Evolutionary conservation across 2,113 vertebrate species (phyloP), one percentile per base, ranked within the genome.

Genomic region (Cricetomys ansorgei): DNA sequence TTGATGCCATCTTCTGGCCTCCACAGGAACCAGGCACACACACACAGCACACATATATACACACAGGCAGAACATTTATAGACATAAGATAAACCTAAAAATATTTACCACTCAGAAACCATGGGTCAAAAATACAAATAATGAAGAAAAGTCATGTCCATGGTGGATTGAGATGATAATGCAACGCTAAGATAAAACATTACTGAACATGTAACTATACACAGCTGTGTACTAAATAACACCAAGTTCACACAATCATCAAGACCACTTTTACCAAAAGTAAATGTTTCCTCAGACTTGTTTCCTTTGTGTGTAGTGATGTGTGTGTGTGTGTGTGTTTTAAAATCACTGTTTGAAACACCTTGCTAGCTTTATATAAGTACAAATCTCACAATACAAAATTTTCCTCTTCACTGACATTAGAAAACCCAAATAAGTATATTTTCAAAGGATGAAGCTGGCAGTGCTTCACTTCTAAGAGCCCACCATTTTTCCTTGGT

Each of bases 211-310:
- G 7, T 29, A 11, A 17, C 34, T 34, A 7, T 19, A 2, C 1
- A 15, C 17, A 1, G 43, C 0, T 21, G 29, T 29, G 15, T 3
- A 17, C 15, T 3, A 50, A 40, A 37, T 1, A 13, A 7, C 4
- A 1, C 15, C 7, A 3, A 21, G 50, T 0, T 37, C 43, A 16
- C 1, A 5, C 0, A 34, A 25, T 17, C 10, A 27, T 40, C 0
- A 12, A 84, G 75, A 57, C 43, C 0, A 16, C 57, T 50, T 5
- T 48, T 83, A 1, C 10, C 29, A 34, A 0, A 5, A 7, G 15
- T 21, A 27, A 37, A 0, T 34, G 31, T 34, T 67, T 62, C 67
- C 37, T 57, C 43, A 50, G 45, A 62, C 15, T 37, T 75, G 0
- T 7, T 79, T 79, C 73, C 13, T 1, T 17, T 29, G 31, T 29